A percentile compares a stretch with the other conserved stretches of the same genome.
Evolutionary conservation across 2,888 invertebrate species (phyloP).

Genomic region (Matsumyia berberina): DNA sequence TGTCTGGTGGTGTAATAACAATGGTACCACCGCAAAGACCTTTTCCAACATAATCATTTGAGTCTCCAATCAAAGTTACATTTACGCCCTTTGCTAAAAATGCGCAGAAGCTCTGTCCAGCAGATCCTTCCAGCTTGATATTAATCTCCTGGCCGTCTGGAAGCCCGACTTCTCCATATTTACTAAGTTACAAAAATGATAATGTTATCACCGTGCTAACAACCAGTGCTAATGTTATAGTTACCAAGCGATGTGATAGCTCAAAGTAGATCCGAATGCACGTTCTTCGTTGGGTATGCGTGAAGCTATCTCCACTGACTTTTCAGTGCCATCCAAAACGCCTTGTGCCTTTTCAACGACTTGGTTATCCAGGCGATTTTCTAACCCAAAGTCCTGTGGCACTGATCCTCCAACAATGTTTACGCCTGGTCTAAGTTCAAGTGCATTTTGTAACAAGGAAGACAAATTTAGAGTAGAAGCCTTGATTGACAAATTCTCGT

Average conservation of each 20-base stretch:
- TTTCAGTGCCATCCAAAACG: slow-evolving; percentile 90
- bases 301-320: slow-evolving; percentile 89
- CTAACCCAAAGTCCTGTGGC: slow-evolving; percentile 92
- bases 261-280: slow-evolving; percentile 96
- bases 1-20: slow-evolving; percentile 95
- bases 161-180: slow-evolving; percentile 93
- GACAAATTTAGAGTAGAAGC: slow-evolving; percentile 93
- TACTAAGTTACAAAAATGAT: slow-evolving; percentile 85
- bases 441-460: slow-evolving; percentile 94
- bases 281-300: slow-evolving; percentile 95
- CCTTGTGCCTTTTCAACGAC: slow-evolving; percentile 89
- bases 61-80: slow-evolving; percentile 96
- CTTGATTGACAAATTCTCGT: slow-evolving; percentile 90
- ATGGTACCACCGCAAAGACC: slow-evolving; percentile 98
- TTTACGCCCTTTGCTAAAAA: slow-evolving; percentile 96
- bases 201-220: not conserved
- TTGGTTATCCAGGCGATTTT: slow-evolving; percentile 93
- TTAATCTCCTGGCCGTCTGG: slow-evolving; percentile 91
- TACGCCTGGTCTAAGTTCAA: slow-evolving; percentile 94
- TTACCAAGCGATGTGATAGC: slow-evolving; percentile 97
- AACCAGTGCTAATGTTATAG: not conserved
- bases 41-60: slow-evolving; percentile 99
- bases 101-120: slow-evolving; percentile 99
- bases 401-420: slow-evolving; percentile 96
- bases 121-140: slow-evolving; percentile 94